phyloP scores from a whole-genome alignment of 2,797 vertebrate species.

The Miichthys miiuy region DNA sequence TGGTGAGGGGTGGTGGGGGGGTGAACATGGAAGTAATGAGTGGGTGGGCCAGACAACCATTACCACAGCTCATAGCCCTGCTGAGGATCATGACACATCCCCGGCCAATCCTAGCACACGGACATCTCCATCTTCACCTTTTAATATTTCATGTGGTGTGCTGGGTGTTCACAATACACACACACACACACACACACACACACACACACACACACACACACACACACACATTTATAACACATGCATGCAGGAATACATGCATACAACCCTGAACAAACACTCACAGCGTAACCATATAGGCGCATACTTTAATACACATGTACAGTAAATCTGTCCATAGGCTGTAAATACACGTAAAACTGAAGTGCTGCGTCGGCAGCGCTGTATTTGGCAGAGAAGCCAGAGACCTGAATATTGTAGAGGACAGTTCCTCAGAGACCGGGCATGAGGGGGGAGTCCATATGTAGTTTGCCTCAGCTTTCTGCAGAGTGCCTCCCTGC shows the following conservation, averaged over 20 bases:
- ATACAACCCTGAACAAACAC: slow-evolving; percentile 37
- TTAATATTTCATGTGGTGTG: slow-evolving; percentile 94
- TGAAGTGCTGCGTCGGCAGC: slow-evolving; percentile 39
- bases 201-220: slow-evolving; percentile 23
- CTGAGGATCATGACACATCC: slow-evolving; percentile 91
- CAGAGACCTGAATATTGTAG: slow-evolving; percentile 68
- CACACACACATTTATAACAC: slow-evolving; percentile 1
- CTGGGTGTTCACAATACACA: slow-evolving; percentile 78
- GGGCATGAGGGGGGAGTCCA: slow-evolving; percentile 38
- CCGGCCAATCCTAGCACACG: slow-evolving; percentile 89
- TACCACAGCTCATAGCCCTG: slow-evolving; percentile 75
- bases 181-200: slow-evolving; percentile 10
- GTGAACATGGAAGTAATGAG: slow-evolving; percentile 78
- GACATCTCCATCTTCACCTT: slow-evolving; percentile 93
- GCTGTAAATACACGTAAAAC: slow-evolving; percentile 58
- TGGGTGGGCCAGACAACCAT: slow-evolving; percentile 80
- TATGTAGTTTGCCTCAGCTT: slow-evolving; percentile 53
- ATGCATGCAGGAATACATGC: slow-evolving; percentile 19
- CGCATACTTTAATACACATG: slow-evolving; percentile 23
- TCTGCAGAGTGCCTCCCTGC: slow-evolving; percentile 64
- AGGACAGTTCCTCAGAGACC: slow-evolving; percentile 61
- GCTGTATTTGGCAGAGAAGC: slow-evolving; percentile 60
- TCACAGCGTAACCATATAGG: slow-evolving; percentile 11
- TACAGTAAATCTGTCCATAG: slow-evolving; percentile 58
- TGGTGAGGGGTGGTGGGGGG: slow-evolving; percentile 25